phyloP scores from a whole-genome alignment of 2,888 invertebrate genomes.

The Mactromeris polynyma region DNA sequence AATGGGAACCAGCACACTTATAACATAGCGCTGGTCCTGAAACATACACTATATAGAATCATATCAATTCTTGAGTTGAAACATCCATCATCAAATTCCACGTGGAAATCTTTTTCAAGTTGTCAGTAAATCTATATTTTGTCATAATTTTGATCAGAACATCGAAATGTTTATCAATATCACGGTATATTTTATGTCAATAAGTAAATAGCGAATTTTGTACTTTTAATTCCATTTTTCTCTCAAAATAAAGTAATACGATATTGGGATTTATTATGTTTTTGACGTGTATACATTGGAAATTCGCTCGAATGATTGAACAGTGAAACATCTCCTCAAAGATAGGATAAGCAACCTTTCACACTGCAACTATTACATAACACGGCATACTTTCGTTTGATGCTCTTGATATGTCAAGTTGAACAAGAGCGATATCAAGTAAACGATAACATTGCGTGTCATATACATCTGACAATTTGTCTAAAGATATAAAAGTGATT shows the following conservation, averaged over 20 bases:
- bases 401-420: neutral
- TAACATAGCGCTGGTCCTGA: slow-evolving; percentile 53
- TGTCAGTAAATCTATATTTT: neutral
- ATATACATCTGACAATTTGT: neutral
- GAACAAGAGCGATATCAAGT: neutral
- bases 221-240: no score
- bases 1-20: slow-evolving; percentile 56
- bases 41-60: neutral
- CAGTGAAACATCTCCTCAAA: no score
- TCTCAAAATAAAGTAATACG: no score
- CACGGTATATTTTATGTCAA: no score
- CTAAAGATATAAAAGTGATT: neutral
- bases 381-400: neutral
- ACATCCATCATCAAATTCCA: neutral
- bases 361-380: no score
- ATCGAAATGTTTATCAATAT: no score
- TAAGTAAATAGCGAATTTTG: no score
- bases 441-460: neutral
- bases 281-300: no score
- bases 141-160: neutral
- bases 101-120: neutral
- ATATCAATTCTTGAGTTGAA: neutral
- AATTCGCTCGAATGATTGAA: no score
- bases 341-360: no score
- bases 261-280: no score